Conservation (phyloP, 2,113 vertebrate species). For the Galeopterus variegatus region DNA sequence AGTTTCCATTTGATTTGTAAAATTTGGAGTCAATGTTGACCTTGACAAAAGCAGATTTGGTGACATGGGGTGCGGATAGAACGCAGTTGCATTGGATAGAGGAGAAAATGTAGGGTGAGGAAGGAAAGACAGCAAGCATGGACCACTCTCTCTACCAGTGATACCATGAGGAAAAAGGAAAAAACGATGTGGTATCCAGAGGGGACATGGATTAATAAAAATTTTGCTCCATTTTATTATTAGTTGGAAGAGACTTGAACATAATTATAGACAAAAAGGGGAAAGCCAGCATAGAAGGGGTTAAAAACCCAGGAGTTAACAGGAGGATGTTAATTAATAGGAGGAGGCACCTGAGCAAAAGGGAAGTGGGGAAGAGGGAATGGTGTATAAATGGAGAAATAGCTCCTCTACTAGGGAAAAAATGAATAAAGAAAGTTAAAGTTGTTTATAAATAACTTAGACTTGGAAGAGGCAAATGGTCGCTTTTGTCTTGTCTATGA, state of each 20-base stretch:
- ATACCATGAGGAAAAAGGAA: not conserved
- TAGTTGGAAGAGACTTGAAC: not conserved
- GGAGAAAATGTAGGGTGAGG: not conserved
- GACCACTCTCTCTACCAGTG: not conserved
- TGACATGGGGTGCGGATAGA: not conserved
- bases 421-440: constrained; percentile 3
- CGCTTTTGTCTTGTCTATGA: constrained; percentile 20
- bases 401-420: not conserved
- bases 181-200: not conserved
- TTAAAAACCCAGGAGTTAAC: not conserved
- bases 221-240: not conserved
- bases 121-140: not conserved
- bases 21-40: not conserved
- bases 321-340: not conserved
- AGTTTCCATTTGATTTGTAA: constrained; percentile 53
- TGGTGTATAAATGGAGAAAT: not conserved
- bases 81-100: not conserved
- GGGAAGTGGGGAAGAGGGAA: not conserved
- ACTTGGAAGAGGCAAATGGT: not conserved
- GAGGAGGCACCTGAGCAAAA: not conserved
- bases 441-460: not conserved
- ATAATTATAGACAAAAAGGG: not conserved
- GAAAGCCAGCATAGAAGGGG: not conserved
- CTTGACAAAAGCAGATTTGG: not conserved
- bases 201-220: not conserved